Evolutionary conservation across 92 coral and sea anemone genomes (phyloP), one percentile per base, ranked within the genome.

Genomic region (Bergia sp.): DNA sequence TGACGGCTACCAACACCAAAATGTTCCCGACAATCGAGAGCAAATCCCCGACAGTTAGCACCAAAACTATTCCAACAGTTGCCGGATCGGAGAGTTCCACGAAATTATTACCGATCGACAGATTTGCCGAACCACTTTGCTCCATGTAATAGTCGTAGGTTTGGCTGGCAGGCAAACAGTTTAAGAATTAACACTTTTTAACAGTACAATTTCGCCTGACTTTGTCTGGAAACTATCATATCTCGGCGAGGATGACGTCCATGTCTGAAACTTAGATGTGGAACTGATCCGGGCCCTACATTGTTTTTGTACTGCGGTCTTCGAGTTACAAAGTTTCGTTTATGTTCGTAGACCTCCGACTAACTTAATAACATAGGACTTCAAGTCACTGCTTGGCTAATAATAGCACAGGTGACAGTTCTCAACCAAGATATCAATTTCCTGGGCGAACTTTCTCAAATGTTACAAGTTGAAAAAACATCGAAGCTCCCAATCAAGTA

Each of bases 1-100:
- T 91, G 36, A 97, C 93, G 23, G 95, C 94, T 38, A 89, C 90
- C 86, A 97, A 67, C 29, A 97, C 99, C 47, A 96, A 73, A 81
- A 89, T 85, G 82, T 95, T 96, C 42, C 92, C 98, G 64, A 92
- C 65, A 47, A 96, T 88, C 21, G 93, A 87, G 13, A 91, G 50
- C 76, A 82, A 76, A 75, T 91, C 89, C 15, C 89, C 86, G 20
- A 64, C 76, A 74, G 79, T 82, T 43, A 91, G 74, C 61, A 82
- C 88, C 66, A 82, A 2, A 10, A 89, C 89, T 42, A 91, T 36
- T 84, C 87, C 87, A 37, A 84, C 37, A 71, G 66, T 44, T 5
- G 79, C 87, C 16, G 79, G 75, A 79, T 65, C 41, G 12, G 87
- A 58, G 44, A 84, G 65, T 15, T 38, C 87, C n/a, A 41, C 87